Base-by-base conservation (phyloP, 1,140 invertebrate species). In the Megalopta genalis region DNA sequence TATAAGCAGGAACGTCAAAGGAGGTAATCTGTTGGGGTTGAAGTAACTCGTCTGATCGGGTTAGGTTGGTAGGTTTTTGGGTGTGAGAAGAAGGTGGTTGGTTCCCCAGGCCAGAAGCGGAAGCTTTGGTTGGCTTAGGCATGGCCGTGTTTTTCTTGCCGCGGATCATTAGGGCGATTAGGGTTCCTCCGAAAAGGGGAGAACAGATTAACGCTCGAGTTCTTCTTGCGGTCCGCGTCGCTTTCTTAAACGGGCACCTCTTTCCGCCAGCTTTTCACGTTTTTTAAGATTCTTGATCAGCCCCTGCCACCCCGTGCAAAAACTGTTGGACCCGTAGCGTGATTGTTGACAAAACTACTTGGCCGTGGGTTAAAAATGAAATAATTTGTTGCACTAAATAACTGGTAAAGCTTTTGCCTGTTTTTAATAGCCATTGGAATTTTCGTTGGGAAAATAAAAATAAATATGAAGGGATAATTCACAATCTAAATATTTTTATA, bases 151-250 rank as follows among this genome's bases (percentile, higher is more conserved):
- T 92, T 92, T 92, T 92, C 91, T 92, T 92, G 89, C 91, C 90
- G 91, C 90, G 91, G 90, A 92, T 92, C 91, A 92, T 92, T 92
- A 92, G 91, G 88, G 91, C 91, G 91, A 92, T 92, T 92, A 92
- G 90, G 89, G 90, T 89, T 89, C 83, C 83, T 85, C 82, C 81
- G 73, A 91, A 91, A 89, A 88, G 91, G 90, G 88, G 88, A 87
- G 89, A 91, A 91, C 91, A 91, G 91, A 92, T 92, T 92, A 92
- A 84, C 85, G 68, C 59, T 37, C 62, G 72, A 70, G 84, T 76
- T 82, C 82, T 83, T 83, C 83, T 81, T 85, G 73, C 75, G 80
- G 84, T 76, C 80, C 75, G 65, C 52, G 16, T 69, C 63, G 70
- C 73, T 84, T 85, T 82, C 83, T 86, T 82, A 85, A 86, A 86